Percentiles rank a stretch among this genome's conserved stretches.
Conservation (phyloP, 1,140 invertebrate species). For the Amphibalanus amphitrite region DNA sequence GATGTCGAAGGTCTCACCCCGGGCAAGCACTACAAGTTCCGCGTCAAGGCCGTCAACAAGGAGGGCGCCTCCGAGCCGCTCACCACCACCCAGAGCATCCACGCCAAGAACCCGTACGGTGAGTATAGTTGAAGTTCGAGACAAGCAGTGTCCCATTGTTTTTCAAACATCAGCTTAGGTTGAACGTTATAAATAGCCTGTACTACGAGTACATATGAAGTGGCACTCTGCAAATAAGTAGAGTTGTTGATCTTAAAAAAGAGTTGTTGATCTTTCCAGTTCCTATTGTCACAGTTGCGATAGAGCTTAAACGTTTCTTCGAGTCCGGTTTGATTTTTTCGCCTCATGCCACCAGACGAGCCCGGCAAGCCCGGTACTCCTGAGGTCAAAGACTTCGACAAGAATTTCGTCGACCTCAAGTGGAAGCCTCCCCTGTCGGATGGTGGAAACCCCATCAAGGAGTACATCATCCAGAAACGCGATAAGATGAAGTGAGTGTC, state of each 20-base stretch:
- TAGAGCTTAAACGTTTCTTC: too few species aligned
- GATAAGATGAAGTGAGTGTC: conserved; percentile 49
- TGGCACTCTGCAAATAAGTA: too few species aligned
- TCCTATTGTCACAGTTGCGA: too few species aligned
- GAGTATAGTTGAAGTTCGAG: too few species aligned
- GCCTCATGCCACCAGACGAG: too few species aligned
- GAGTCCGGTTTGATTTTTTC: too few species aligned
- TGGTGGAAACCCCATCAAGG: conserved; percentile 74
- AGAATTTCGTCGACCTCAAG: conserved; percentile 82
- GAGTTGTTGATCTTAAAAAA: too few species aligned
- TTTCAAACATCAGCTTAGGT: too few species aligned
- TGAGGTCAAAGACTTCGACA: conserved; percentile 77
- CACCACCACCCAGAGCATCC: conserved; percentile 64
- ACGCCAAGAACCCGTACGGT: conserved; percentile 97
- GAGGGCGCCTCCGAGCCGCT: conserved; percentile 91
- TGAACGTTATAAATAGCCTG: too few species aligned
- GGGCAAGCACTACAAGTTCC: conserved; percentile 89
- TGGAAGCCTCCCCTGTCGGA: conserved; percentile 74
- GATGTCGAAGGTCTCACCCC: conserved; percentile 59
- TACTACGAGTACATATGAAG: too few species aligned
- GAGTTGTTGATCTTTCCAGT: too few species aligned
- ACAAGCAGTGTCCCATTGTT: too few species aligned
- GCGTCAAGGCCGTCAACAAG: conserved; percentile 84
- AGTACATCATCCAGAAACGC: conserved; percentile 90
- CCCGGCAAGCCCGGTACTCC: conserved; percentile 74